phyloP scores from a whole-genome alignment of 1,140 invertebrate genomes.

The Zelostemma sp. region DNA sequence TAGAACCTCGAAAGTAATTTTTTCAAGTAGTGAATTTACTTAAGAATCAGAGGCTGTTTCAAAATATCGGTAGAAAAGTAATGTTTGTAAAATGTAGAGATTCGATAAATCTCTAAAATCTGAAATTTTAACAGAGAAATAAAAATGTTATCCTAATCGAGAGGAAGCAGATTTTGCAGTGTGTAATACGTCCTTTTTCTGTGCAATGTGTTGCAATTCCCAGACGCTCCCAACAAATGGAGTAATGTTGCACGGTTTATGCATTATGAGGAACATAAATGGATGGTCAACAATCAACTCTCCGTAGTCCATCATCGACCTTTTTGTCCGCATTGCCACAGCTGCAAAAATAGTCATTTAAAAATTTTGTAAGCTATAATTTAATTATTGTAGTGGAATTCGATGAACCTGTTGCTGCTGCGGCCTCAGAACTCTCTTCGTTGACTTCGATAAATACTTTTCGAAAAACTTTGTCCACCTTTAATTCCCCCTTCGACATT shows the following conservation, averaged over 20 bases:
- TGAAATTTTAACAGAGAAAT: too few relatives aligned
- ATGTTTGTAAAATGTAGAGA: too few relatives aligned
- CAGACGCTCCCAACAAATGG: slow-evolving; percentile 59
- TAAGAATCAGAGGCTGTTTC: too few relatives aligned
- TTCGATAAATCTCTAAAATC: too few relatives aligned
- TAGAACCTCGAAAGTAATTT: too few relatives aligned
- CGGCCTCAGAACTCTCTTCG: slow-evolving; percentile 78
- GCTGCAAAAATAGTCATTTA: slow-evolving; percentile 35
- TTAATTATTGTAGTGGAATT: slow-evolving; percentile 50
- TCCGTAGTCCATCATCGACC: slow-evolving; percentile 31
- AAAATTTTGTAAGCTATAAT: not conserved
- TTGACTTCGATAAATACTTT: slow-evolving; percentile 78
- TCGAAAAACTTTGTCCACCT: slow-evolving; percentile 73
- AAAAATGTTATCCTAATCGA: too few relatives aligned
- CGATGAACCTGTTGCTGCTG: slow-evolving; percentile 72
- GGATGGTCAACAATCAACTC: slow-evolving; percentile 59
- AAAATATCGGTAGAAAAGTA: too few relatives aligned
- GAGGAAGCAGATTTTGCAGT: too few relatives aligned
- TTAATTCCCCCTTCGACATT: slow-evolving; percentile 69
- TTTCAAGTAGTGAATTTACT: too few relatives aligned
- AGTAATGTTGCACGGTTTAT: slow-evolving; percentile 54
- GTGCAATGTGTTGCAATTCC: slow-evolving; percentile 39
- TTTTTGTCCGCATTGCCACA: slow-evolving; percentile 45
- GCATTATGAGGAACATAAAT: slow-evolving; percentile 59
- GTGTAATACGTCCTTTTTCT: slow-evolving; percentile 56